phyloP scores from a whole-genome alignment of 2,888 invertebrate genomes.

The Tetragnatha montana region DNA sequence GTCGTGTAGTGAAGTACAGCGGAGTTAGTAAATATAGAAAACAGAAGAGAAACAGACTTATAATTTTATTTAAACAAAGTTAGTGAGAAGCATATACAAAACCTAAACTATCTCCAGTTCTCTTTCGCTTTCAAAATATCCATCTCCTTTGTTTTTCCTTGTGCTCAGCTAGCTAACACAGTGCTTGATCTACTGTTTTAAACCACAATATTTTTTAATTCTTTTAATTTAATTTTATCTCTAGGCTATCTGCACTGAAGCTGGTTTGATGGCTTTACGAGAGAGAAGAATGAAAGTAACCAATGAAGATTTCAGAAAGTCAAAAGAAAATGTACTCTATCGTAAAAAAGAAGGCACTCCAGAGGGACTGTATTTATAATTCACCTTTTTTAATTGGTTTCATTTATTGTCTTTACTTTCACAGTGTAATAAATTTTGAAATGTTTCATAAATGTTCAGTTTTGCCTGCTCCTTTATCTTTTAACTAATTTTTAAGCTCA shows the following conservation, averaged over 20 bases:
- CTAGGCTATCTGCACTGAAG: constrained; percentile 99
- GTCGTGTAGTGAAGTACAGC: too few relatives aligned
- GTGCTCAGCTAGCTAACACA: too few relatives aligned
- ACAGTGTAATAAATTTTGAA: constrained; percentile 33
- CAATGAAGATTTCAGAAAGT: constrained; percentile 99
- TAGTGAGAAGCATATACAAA: too few relatives aligned
- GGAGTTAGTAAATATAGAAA: too few relatives aligned
- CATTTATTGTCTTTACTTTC: constrained; percentile 12
- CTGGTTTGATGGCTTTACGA: constrained; percentile 96
- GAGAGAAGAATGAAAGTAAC: constrained; percentile 99
- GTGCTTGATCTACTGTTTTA: background rate
- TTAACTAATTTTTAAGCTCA: too few relatives aligned
- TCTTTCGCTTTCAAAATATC: too few relatives aligned
- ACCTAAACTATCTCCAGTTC: too few relatives aligned
- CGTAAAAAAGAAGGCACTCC: constrained; percentile 99
- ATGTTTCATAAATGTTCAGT: constrained; percentile 6
- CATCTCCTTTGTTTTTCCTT: too few relatives aligned
- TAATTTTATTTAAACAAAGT: too few relatives aligned
- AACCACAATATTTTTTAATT: constrained; percentile 69
- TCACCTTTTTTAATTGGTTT: constrained; percentile 7
- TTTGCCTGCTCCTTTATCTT: background rate
- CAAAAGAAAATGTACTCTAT: constrained; percentile 98
- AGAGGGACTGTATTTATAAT: constrained; percentile 96
- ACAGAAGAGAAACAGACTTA: too few relatives aligned
- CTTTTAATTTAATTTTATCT: constrained; percentile 74